Base-by-base conservation (phyloP, 2,113 vertebrate genomes). In the Anser cygnoides region DNA sequence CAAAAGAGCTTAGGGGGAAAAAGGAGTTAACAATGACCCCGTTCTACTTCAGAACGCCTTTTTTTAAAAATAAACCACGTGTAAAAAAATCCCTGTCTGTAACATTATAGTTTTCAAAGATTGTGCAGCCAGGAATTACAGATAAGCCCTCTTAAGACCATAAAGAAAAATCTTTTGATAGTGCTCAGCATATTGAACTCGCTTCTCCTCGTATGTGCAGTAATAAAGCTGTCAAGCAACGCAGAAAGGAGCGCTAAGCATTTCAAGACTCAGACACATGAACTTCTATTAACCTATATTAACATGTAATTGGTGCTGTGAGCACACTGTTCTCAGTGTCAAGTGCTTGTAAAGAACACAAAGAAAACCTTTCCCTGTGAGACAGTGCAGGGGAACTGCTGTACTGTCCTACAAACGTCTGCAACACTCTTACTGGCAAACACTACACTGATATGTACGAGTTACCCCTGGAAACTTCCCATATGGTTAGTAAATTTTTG, bases 221-320 rank as follows among this genome's bases (percentile, higher is more conserved):
- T 81, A 95, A 94, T 95, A 96, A 96, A 96, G 90, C 92, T 96
- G 94, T 95, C 94, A 93, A 83, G 92, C 37, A 55, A 37, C 22
- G 14, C 55, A 85, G 72, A 83, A 58, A 90, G 82, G 92, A 95
- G 87, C 88, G 93, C 87, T 59, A 62, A 94, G 93, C 29, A 25
- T 58, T 89, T 74, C 92, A 86, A 80, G 90, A 23, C 87, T 88
- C 92, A 71, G 82, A 88, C 93, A 55, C 84, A 52, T 70, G 89
- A 96, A 96, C 96, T 95, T 62, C 87, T 80, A 63, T 83, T 94
- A 95, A 86, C 92, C 95, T 86, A 73, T 82, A 93, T 67, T 52
- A 78, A 44, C 82, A 21, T 23, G 88, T 66, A 77, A 85, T 91
- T 18, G 95, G n/a, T 91, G 94, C 94, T 90, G 89, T 9, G 82